A percentile compares a stretch with the other conserved stretches of the same genome.
Conservation (phyloP, 2,113 vertebrate species). For the Myotis davidii region DNA sequence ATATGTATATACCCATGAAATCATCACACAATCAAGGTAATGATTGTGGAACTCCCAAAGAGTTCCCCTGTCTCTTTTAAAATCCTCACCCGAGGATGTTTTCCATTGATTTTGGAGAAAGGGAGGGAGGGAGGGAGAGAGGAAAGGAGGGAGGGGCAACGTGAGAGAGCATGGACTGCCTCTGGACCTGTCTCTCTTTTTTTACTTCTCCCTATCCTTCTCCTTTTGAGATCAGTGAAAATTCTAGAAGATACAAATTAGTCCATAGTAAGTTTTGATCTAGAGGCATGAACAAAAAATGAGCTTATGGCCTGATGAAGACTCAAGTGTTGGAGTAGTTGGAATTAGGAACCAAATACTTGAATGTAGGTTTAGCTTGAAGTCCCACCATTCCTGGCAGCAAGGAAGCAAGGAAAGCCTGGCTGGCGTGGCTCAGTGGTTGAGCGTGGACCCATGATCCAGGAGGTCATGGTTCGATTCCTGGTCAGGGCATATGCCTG, state of each 20-base stretch:
- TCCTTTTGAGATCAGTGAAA: neutral
- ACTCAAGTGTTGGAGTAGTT: neutral
- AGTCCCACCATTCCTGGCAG: neutral
- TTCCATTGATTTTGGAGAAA: neutral
- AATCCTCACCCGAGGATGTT: neutral
- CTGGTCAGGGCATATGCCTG: too few species aligned
- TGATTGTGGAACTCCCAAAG: conserved; percentile 3
- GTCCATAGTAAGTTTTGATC: conserved; percentile 23
- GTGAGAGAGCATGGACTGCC: neutral
- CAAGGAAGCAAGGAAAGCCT: neutral
- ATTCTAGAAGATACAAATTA: conserved; percentile 26
- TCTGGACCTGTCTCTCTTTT: neutral
- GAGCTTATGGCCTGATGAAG: neutral
- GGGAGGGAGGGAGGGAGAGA: neutral
- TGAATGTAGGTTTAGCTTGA: neutral
- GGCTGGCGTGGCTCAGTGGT: too few species aligned
- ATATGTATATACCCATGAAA: neutral
- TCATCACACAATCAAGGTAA: neutral
- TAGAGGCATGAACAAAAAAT: neutral
- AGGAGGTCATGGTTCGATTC: too few species aligned
- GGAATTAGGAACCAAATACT: conserved; percentile 2
- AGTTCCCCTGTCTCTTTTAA: neutral
- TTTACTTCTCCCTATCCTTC: neutral
- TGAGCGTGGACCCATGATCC: too few species aligned
- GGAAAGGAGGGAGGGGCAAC: neutral